Conservation (phyloP, 1,140 invertebrate species). For the Adelges cooleyi region DNA sequence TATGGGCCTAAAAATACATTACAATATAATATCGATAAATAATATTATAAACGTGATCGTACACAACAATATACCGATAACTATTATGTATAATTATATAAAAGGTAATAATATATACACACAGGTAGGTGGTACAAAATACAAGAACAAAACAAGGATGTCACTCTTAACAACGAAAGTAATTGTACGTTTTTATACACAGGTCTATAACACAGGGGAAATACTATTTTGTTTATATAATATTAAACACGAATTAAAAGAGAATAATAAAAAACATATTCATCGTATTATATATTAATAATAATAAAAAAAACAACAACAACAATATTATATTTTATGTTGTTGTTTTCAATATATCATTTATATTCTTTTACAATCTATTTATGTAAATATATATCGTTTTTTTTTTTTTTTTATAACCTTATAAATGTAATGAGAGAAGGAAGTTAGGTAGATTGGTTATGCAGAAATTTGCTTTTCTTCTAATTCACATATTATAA, state of each 20-base stretch:
- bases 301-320: too few species aligned
- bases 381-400: too few species aligned
- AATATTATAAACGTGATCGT: neutral
- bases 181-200: conserved; percentile 10
- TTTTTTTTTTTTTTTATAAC: neutral
- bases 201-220: conserved; percentile 21
- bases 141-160: conserved; percentile 9
- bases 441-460: conserved; percentile 26
- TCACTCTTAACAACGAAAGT: conserved; percentile 7
- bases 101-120: neutral
- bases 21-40: neutral
- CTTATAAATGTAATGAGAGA: conserved; percentile 25
- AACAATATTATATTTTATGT: too few species aligned
- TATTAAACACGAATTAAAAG: conserved; percentile 8
- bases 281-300: too few species aligned
- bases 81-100: too few species aligned
- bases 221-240: conserved; percentile 20
- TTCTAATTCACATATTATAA: neutral
- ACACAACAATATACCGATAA: too few species aligned
- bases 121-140: conserved; percentile 11
- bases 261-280: too few species aligned
- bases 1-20: neutral
- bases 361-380: too few species aligned
- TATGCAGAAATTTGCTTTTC: neutral
- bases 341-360: neutral